Conservation (phyloP, 2,888 invertebrate genomes). For the Hydropsyche betteni region DNA sequence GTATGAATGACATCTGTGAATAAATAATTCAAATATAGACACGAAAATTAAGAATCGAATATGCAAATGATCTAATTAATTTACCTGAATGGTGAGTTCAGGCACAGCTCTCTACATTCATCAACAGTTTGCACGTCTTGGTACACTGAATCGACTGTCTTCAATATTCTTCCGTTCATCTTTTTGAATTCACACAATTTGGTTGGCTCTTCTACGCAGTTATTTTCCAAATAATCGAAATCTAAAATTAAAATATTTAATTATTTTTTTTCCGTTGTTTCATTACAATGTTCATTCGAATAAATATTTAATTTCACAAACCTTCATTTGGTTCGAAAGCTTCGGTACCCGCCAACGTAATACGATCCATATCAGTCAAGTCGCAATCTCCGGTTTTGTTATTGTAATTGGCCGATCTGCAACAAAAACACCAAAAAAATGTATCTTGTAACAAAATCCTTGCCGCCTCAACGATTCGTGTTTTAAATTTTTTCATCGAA, state of each 20-base stretch:
- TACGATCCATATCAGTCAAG: slow-evolving; percentile 90
- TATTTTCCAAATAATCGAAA: slow-evolving; percentile 89
- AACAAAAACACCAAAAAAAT: slow-evolving; percentile 53
- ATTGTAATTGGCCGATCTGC: slow-evolving; percentile 91
- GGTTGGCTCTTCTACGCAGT: slow-evolving; percentile 93
- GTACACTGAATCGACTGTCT: slow-evolving; percentile 93
- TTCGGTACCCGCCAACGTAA: slow-evolving; percentile 84
- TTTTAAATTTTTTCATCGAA: neutral
- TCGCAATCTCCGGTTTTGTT: slow-evolving; percentile 86
- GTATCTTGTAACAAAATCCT: neutral
- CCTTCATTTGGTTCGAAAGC: slow-evolving; percentile 77
- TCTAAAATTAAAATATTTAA: slow-evolving; percentile 55
- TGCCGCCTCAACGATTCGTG: neutral
- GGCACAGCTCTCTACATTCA: slow-evolving; percentile 87
- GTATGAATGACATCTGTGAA: slow-evolving; percentile 84
- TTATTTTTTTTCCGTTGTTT: neutral
- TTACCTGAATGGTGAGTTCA: slow-evolving; percentile 82
- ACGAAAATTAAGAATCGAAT: too few species aligned
- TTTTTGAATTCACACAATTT: slow-evolving; percentile 94
- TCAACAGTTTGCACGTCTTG: slow-evolving; percentile 88
- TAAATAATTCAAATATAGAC: neutral
- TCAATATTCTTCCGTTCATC: slow-evolving; percentile 85
- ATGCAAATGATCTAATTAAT: slow-evolving; percentile 21
- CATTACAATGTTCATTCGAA: neutral
- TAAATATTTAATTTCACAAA: slow-evolving; percentile 52